Conservation (phyloP, 2,113 vertebrate genomes). For the Thunnus maccoyii region DNA sequence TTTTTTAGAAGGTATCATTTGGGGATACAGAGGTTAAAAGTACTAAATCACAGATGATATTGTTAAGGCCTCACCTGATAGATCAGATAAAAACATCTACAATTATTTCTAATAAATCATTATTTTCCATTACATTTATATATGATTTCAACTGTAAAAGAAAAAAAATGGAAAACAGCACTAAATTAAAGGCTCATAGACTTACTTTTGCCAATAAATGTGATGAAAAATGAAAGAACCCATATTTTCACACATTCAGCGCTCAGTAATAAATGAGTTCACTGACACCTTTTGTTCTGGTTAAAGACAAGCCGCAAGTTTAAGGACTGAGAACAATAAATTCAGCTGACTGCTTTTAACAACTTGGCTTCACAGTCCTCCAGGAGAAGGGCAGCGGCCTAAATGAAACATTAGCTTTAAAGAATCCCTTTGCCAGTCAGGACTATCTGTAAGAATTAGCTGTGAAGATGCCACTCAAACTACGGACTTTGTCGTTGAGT, state of each 20-base stretch:
- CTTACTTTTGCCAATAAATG: neutral
- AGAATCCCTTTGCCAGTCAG: neutral
- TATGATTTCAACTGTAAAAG: neutral
- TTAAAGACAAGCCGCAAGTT: neutral
- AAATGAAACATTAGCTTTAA: neutral
- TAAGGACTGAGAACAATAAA: neutral
- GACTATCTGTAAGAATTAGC: neutral
- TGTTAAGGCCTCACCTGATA: no score
- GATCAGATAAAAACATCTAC: neutral
- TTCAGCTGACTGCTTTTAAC: neutral
- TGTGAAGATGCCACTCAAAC: neutral
- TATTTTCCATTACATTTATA: neutral
- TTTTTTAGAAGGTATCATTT: neutral
- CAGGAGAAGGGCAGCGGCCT: neutral
- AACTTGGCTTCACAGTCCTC: neutral
- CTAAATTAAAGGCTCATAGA: no score
- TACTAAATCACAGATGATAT: no score
- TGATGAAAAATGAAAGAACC: neutral
- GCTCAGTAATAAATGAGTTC: slow-evolving; percentile 3
- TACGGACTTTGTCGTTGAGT: neutral
- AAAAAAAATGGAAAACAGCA: neutral
- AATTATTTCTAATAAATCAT: neutral
- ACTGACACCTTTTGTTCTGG: neutral
- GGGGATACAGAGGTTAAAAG: neutral
- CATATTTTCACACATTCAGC: neutral